These are phyloP conservation scores for Catajapyx aquilonaris DNA, from an alignment of 1,140 invertebrate species.

Conservation along the genomic window DNA sequence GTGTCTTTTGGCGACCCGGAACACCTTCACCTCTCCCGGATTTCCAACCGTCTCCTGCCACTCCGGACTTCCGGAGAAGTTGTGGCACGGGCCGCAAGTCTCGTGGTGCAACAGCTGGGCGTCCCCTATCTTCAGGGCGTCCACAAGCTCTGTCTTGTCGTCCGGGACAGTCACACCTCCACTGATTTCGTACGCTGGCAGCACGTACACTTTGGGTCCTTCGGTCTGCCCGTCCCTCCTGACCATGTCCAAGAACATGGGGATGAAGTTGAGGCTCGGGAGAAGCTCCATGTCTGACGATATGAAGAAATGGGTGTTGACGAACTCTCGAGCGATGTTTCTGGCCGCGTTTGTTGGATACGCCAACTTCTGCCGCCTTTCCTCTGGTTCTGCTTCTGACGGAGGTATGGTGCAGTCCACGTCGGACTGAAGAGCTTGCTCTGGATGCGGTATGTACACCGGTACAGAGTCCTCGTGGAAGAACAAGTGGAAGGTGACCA, in stretches of 20 bases:
- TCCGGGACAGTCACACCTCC: slow-evolving; percentile 6
- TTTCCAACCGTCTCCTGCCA: slow-evolving; percentile 26
- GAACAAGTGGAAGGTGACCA: slow-evolving; percentile 67
- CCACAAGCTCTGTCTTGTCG: slow-evolving; percentile 29
- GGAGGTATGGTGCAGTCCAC: neutral
- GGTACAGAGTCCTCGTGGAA: slow-evolving; percentile 68
- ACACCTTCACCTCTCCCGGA: neutral
- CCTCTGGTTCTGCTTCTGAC: too few relatives aligned
- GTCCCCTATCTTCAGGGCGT: slow-evolving; percentile 19
- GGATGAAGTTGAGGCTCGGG: slow-evolving; percentile 37
- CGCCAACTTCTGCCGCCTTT: too few relatives aligned
- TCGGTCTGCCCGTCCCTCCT: neutral
- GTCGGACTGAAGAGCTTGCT: neutral
- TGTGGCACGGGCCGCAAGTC: slow-evolving; percentile 51
- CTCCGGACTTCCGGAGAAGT: slow-evolving; percentile 47
- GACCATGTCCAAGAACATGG: slow-evolving; percentile 25
- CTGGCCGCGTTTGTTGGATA: slow-evolving; percentile 18
- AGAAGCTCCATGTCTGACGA: slow-evolving; percentile 44
- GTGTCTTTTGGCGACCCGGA: slow-evolving; percentile 37
- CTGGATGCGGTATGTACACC: slow-evolving; percentile 27
- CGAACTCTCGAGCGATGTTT: slow-evolving; percentile 14
- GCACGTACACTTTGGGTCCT: slow-evolving; percentile 14
- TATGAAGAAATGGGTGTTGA: slow-evolving; percentile 14
- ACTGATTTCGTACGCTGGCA: slow-evolving; percentile 46
- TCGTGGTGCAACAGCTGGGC: slow-evolving; percentile 30